Base-by-base conservation (phyloP, 2,113 vertebrate genomes). In the Casuarius casuarius region DNA sequence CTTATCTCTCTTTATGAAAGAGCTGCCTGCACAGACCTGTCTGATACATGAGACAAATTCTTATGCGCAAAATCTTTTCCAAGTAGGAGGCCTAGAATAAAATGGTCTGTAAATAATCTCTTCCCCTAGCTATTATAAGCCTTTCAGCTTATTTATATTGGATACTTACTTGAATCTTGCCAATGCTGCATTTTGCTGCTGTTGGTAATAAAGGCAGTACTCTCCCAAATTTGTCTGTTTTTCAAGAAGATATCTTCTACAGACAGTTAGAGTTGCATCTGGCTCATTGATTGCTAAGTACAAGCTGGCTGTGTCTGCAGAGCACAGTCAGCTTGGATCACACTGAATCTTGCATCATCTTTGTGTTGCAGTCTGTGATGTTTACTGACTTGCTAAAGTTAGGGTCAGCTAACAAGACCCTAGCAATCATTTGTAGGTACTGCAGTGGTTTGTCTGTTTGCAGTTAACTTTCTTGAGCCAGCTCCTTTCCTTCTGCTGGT, bases 201-300 rank as follows among this genome's bases (percentile, higher is more conserved):
- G 42, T 62, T 84, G 92, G 84, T 96, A 97, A 96, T 97, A 86
- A 96, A 92, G 77, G 96, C 58, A 65, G 77, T 75, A 51, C 16
- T 44, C 84, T 68, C 86, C 68, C 81, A 82, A 75, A 94, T 70
- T 54, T 62, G 52, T 75, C 62, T 38, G 46, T 42, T 95, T 95
- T 68, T 8, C 0, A 80, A 80, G 85, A 89, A 85, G 51, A 59
- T 44, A 49, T 38, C 2, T 84, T 81, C 93, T 84, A 49, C 44
- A 82, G 88, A 77, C 94, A 96, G 77, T 19, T 84, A n/a, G 44
- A 61, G 5, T 38, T 90, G 90, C 92, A 97, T 88, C 85, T 95
- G 94, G 70, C 74, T 90, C 84, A 73, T 52, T 75, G 90, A 95
- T 82, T 91, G 77, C 70, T 22, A 33, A 63, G 19, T 29, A 40